A percentile compares a stretch with the other conserved stretches of the same genome.
Conservation (phyloP, 2,888 invertebrate species). For the Uropetala carovei region DNA sequence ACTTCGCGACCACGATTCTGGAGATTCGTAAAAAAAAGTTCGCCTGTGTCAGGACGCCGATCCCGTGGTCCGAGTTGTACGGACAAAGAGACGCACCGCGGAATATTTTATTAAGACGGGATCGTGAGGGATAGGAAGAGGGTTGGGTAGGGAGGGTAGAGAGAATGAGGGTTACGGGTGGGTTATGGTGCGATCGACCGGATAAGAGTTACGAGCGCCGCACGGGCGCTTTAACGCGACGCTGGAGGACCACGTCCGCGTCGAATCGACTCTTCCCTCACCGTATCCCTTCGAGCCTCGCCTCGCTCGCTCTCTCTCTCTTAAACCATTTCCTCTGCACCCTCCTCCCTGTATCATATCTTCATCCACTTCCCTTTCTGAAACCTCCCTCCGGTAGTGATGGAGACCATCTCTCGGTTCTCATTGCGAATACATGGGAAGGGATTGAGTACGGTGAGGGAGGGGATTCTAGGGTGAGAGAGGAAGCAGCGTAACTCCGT, state of each 20-base stretch:
- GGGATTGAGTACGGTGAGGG: constrained; percentile 34
- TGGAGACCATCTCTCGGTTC: neutral
- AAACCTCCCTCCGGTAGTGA: constrained; percentile 20
- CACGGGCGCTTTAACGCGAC: constrained; percentile 46
- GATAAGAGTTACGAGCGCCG: constrained; percentile 54
- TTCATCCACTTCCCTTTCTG: neutral
- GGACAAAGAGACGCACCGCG: constrained; percentile 17
- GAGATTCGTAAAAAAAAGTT: neutral
- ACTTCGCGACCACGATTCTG: neutral
- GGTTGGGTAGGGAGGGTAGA: neutral
- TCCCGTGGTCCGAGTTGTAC: neutral
- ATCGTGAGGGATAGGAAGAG: neutral
- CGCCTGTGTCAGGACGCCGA: neutral
- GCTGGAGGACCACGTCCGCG: neutral
- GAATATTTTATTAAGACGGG: constrained; percentile 54
- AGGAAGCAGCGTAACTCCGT: neutral
- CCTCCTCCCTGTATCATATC: neutral
- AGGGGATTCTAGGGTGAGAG: neutral
- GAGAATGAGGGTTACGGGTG: constrained; percentile 12
- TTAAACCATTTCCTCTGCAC: neutral
- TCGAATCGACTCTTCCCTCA: neutral
- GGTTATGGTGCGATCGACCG: constrained; percentile 48
- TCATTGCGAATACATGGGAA: constrained; percentile 56
- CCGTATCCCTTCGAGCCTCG: neutral
- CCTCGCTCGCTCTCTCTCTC: neutral